Conservation (phyloP, 2,113 vertebrate species). For the Notiomystis cincta region DNA sequence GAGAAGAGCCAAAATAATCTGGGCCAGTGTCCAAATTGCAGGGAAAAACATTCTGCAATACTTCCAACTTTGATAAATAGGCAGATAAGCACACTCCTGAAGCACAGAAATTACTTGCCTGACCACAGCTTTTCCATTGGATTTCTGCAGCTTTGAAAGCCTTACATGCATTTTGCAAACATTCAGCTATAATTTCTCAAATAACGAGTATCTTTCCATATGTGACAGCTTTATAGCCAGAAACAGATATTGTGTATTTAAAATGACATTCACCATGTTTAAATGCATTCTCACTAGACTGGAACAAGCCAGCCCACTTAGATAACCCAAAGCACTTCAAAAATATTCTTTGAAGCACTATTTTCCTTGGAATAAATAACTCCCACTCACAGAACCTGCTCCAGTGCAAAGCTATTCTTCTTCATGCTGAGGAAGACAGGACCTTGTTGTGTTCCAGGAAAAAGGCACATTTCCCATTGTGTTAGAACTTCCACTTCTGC, state of each 20-base stretch:
- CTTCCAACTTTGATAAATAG: constrained; percentile 27
- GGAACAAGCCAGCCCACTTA: background rate
- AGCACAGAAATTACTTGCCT: background rate
- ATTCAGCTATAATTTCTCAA: background rate
- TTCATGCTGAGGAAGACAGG: background rate
- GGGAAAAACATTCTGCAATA: constrained; percentile 29
- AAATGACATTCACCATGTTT: background rate
- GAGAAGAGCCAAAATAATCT: constrained; percentile 23
- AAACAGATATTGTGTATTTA: background rate
- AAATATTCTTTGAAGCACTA: background rate
- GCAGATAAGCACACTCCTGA: constrained; percentile 20
- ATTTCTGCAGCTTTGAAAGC: background rate
- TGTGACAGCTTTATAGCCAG: background rate
- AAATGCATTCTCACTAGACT: background rate
- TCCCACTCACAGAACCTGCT: background rate
- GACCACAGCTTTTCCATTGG: background rate
- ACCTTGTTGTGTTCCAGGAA: background rate
- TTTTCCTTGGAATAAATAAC: background rate
- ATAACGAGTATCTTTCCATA: background rate
- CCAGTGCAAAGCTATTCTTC: background rate
- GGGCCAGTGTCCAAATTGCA: constrained; percentile 16
- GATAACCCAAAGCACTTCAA: background rate
- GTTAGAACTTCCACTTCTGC: background rate
- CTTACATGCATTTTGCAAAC: background rate
- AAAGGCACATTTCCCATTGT: background rate